These are phyloP conservation scores for Pachycephala philippinensis DNA, from an alignment of 2,113 vertebrate species.

Conservation along the genomic window DNA sequence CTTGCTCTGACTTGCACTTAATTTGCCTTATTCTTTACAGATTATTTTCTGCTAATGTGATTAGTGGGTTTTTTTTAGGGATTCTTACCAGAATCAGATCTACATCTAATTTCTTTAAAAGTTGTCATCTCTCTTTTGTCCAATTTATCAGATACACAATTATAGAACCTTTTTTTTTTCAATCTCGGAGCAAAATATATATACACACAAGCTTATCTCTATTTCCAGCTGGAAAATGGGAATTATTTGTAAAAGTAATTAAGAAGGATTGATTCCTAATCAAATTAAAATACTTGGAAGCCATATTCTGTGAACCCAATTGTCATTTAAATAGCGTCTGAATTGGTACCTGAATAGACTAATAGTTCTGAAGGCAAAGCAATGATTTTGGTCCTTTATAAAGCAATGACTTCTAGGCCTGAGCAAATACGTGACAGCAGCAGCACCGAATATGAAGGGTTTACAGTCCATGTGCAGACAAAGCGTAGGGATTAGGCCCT, in stretches of 20 bases:
- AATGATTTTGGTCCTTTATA: background rate
- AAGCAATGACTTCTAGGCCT: background rate
- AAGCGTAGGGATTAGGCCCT: background rate
- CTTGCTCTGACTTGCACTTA: background rate
- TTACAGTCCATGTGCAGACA: background rate
- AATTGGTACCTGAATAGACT: constrained; percentile 31
- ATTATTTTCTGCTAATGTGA: constrained; percentile 17
- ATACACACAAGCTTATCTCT: constrained; percentile 37
- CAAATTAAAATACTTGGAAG: constrained; percentile 52
- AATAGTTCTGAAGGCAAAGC: constrained; percentile 1
- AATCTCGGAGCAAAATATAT: background rate
- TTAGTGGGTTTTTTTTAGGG: background rate
- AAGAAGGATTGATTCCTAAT: constrained; percentile 43
- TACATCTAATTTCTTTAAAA: constrained; percentile 47
- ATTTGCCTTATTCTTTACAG: background rate
- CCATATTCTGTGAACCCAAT: constrained; percentile 12
- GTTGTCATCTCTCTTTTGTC: constrained; percentile 31
- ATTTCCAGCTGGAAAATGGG: constrained; percentile 54
- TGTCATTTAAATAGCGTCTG: constrained; percentile 34
- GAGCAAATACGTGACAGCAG: background rate
- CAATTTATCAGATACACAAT: constrained; percentile 24
- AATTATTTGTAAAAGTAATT: constrained; percentile 63
- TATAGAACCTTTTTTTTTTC: background rate
- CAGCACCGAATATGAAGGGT: background rate
- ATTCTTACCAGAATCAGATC: constrained; percentile 21